These are phyloP conservation scores for Netelia inedita DNA, from an alignment of 2,888 invertebrate species.

Conservation along the genomic window DNA sequence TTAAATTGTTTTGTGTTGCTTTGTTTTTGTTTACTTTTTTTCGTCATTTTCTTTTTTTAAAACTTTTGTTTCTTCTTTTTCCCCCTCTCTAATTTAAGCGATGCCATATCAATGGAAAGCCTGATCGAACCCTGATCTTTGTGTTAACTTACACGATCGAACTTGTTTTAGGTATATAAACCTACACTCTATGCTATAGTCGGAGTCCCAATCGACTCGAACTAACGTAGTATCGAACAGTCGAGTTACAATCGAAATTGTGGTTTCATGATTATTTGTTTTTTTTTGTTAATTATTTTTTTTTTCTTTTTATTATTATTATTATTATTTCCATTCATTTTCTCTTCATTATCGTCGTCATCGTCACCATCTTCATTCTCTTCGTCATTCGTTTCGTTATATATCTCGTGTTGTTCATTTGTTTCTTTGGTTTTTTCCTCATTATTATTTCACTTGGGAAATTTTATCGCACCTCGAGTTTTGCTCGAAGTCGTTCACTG, in stretches of 20 bases:
- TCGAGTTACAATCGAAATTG: conserved; percentile 80
- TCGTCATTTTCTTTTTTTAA: conserved; percentile 26
- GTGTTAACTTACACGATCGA: conserved; percentile 78
- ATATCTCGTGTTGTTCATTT: conserved; percentile 17
- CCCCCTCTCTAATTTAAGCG: conserved; percentile 71
- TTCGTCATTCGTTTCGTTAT: conserved; percentile 24
- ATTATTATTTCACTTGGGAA: conserved; percentile 38
- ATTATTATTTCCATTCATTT: conserved; percentile 53
- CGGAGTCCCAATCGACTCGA: conserved; percentile 76
- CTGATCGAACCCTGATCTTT: conserved; percentile 79
- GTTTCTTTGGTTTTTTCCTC: conserved; percentile 19
- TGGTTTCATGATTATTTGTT: conserved; percentile 72
- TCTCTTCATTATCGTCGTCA: conserved; percentile 27
- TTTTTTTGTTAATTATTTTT: conserved; percentile 49
- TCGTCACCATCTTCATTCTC: conserved; percentile 4
- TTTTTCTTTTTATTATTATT: conserved; percentile 40
- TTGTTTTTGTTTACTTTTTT: conserved; percentile 16
- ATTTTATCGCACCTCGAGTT: conserved; percentile 39
- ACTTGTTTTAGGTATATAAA: conserved; percentile 79
- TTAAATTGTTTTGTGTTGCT: not conserved
- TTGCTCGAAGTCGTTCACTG: conserved; percentile 23
- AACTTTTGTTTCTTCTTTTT: conserved; percentile 2
- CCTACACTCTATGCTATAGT: conserved; percentile 78
- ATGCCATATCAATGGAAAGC: conserved; percentile 73
- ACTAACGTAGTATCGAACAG: conserved; percentile 79